Base-by-base conservation (phyloP, 2,888 invertebrate species). In the Athalia circularis region DNA sequence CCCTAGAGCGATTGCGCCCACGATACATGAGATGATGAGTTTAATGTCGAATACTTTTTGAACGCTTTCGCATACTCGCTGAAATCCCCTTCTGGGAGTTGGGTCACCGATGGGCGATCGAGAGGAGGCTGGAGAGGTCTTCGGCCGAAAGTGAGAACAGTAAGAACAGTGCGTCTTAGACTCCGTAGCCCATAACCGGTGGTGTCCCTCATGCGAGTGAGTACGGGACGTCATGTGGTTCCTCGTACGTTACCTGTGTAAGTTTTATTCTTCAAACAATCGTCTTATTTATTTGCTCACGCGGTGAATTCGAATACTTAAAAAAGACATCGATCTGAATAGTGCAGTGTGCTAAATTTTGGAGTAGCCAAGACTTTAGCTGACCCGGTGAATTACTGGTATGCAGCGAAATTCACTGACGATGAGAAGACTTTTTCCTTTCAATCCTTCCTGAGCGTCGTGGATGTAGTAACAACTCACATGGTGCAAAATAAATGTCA, bases 191-290 rank as follows among this genome's bases (percentile, higher is more conserved):
- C 81, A 82, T 81, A 82, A 80, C 79, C 82, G 81, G 85, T 85
- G 84, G 81, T 83, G 83, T 82, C 83, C 80, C 83, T 80, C 82
- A 85, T 86, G 86, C 29, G 29, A 29, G 29, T 84, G 82, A 87
- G 50, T 64, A 29, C 84, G 83, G 79, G 82, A 82, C 85, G 86
- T 86, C 84, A 87, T 87, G 87, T 84, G 85, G 84, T 81, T 84
- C 81, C 81, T 81, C 81, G 82, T 86, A 81, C 83, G 82, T 81
- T 83, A 80, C 82, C 81, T 86, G 82, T 87, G 87, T 87, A 87
- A 87, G 87, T 86, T 81, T 79, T 67, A 68, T 78, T 65, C 48
- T 2, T 29, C 29, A 29, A 29, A 29, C 2, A 29, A 29, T 29
- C 29, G 57, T 61, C 50, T 77, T 29, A 4, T 43, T 11, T 47